Evolutionary conservation across 1,140 invertebrate genomes (phyloP), one percentile per base, ranked within the genome.

Genomic region (Macrosteles quadrilineatus): DNA sequence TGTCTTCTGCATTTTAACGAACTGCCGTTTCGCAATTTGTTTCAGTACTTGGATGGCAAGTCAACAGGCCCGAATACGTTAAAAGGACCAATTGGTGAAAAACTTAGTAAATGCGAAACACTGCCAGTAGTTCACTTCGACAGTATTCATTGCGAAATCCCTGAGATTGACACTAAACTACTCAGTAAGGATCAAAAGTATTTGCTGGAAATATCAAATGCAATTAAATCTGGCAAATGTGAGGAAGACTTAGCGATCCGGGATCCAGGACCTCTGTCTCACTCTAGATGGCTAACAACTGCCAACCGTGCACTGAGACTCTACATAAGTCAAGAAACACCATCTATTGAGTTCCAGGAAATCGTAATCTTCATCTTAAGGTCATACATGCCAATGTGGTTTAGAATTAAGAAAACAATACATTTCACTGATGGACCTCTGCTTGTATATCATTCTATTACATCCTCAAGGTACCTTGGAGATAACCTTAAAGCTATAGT

Each of bases 1-100:
- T 78, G 77, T 62, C 73, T 77, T 65, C 69, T 79, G 21, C 75
- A 77, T 36, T 71, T 71, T 29, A 79, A 80, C 50, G 78, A 71
- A 55, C 64, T 78, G 31, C 73, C 71, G 50, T 70, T 79, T 21
- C 67, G 75, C n/a, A 75, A 78, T 67, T 68, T 78, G 29, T 76
- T 78, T 66, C 63, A 74, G 65, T 55, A 74, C 64, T 63, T 77
- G 29, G 75, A 79, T 74, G 76, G 77, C 11, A 40, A 50, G 57
- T 76, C 73, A 69, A 73, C 71, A n/a, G 75, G 77, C 25, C 77
- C 77, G 23, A 67, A 63, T 21, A 45, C 69, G 30, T 76, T 70
- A 73, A 64, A 65, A 40, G 76, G 77, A 32, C 72, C 72, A 66
- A 73, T 78, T 27, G 76, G 76, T 43, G 69, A 74, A 71, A 25